Conservation (phyloP, 1,140 invertebrate species). For the Rhyacophila brunnea region DNA sequence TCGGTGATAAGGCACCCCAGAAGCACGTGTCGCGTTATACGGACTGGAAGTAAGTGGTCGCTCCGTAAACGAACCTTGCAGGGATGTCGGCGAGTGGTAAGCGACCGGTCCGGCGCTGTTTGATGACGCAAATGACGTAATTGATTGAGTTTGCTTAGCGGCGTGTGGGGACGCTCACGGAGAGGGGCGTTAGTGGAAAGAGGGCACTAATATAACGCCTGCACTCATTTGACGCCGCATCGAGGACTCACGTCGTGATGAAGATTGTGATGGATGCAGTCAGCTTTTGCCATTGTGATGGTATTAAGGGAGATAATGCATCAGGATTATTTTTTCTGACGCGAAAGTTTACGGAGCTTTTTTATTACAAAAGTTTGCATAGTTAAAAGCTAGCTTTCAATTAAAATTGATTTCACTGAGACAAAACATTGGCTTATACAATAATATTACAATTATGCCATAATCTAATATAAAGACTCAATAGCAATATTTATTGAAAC, state of each 20-base stretch:
- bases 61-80: background rate
- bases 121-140: slow-evolving; percentile 31
- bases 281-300: no score
- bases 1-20: background rate
- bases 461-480: no score
- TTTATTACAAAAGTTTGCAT: no score
- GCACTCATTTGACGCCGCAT: background rate
- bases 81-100: background rate
- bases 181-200: background rate
- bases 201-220: background rate
- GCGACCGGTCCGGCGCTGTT: slow-evolving; percentile 14
- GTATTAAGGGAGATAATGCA: no score
- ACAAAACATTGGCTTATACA: no score
- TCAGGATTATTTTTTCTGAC: no score
- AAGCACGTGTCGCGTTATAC: slow-evolving; percentile 1
- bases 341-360: no score
- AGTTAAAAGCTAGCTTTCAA: no score
- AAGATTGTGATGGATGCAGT: background rate
- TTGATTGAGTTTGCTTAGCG: slow-evolving; percentile 34
- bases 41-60: background rate
- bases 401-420: no score
- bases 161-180: background rate
- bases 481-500: no score
- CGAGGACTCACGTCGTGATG: background rate
- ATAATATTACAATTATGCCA: no score